Conservation (phyloP, 2,113 vertebrate species). For the Mormoops blainvillei region DNA sequence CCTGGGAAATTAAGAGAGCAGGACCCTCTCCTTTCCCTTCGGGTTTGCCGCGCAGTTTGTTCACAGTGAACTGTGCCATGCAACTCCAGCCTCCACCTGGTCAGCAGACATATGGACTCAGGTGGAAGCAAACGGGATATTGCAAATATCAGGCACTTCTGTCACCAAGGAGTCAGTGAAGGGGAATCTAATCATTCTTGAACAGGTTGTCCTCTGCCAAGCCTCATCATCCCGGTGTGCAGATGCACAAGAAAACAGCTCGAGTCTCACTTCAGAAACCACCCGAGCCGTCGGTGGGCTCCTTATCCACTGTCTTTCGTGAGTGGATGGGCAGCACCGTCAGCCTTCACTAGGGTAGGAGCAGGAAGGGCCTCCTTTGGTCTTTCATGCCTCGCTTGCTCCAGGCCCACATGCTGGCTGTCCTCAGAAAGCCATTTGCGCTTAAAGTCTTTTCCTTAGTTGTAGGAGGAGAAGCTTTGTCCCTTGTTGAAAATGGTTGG, state of each 20-base stretch:
- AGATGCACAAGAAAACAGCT: background rate
- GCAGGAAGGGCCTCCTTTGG: background rate
- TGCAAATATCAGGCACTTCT: conserved; percentile 45
- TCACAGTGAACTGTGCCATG: background rate
- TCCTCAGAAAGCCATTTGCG: background rate
- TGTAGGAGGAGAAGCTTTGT: background rate
- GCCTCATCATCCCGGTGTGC: background rate
- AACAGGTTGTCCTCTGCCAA: background rate
- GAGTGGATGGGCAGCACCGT: background rate
- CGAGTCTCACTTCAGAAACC: background rate
- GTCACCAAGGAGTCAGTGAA: conserved; percentile 13
- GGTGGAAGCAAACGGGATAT: conserved; percentile 25
- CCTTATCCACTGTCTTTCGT: background rate
- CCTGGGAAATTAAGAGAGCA: background rate
- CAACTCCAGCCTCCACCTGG: background rate
- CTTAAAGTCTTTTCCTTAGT: background rate
- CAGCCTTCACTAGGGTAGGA: background rate
- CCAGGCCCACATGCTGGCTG: rapidly evolving
- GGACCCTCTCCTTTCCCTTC: background rate
- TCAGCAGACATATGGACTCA: background rate
- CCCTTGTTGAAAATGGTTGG: background rate
- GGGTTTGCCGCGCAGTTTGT: background rate
- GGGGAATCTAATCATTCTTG: conserved; percentile 45
- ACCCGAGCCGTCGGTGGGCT: rapidly evolving
- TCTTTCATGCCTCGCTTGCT: background rate